Conservation (phyloP, 2,888 invertebrate genomes). For the Vesta saturnalis region DNA sequence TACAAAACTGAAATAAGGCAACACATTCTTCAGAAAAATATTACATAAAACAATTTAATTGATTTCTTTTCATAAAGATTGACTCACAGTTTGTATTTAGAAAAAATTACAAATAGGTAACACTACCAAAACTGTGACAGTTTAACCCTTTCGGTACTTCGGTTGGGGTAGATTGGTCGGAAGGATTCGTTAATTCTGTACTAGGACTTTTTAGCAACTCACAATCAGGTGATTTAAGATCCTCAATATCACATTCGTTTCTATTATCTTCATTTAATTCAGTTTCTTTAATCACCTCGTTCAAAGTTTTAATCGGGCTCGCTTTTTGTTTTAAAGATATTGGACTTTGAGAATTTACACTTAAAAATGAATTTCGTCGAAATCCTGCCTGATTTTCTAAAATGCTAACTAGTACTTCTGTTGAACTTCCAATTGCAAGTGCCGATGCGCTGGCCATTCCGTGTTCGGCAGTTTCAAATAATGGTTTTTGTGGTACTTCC, state of each 20-base stretch:
- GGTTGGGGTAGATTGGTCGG: slow-evolving; percentile 32
- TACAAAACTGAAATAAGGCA: too few species aligned
- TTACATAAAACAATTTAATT: not conserved
- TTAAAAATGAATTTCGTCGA: slow-evolving; percentile 50
- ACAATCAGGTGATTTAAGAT: slow-evolving; percentile 50
- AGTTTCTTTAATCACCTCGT: slow-evolving; percentile 19
- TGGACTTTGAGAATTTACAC: slow-evolving; percentile 40
- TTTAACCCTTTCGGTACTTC: slow-evolving; percentile 24
- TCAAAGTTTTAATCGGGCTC: slow-evolving; percentile 24
- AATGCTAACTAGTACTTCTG: slow-evolving; percentile 58
- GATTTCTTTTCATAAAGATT: not conserved
- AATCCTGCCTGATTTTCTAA: slow-evolving; percentile 56
- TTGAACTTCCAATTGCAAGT: slow-evolving; percentile 58
- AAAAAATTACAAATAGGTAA: slow-evolving; percentile 10
- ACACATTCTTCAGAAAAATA: too few species aligned
- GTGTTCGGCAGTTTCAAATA: slow-evolving; percentile 48
- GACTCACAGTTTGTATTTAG: not conserved
- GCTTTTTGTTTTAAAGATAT: slow-evolving; percentile 24
- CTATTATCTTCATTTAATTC: slow-evolving; percentile 20
- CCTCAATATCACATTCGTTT: slow-evolving; percentile 6
- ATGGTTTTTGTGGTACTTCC: slow-evolving; percentile 45
- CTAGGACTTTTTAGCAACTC: slow-evolving; percentile 54
- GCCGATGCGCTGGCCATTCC: slow-evolving; percentile 54
- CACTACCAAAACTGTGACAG: slow-evolving; percentile 25
- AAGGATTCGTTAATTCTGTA: slow-evolving; percentile 55